phyloP scores from a whole-genome alignment of 2,113 vertebrate species.

The Varanus komodoensis region DNA sequence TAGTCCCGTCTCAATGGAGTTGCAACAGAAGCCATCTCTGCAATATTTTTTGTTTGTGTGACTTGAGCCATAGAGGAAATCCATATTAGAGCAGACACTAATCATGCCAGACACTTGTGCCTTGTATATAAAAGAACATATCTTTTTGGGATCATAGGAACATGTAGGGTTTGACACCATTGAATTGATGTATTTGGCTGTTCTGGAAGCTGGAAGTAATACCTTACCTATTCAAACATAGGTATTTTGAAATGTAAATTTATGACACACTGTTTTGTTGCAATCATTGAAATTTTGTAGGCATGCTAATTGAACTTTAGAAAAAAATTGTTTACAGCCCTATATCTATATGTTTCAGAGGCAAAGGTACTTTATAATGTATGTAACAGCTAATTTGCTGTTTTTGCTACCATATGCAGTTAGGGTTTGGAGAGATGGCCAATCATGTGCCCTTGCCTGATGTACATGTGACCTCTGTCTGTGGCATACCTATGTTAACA shows the following conservation, averaged over 20 bases:
- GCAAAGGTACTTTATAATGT: background rate
- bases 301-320: conserved; percentile 37
- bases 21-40: background rate
- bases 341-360: background rate
- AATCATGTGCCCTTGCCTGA: background rate
- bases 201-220: background rate
- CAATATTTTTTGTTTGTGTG: background rate
- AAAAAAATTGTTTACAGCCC: conserved; percentile 1
- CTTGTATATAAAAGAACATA: background rate
- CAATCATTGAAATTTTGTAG: conserved; percentile 13
- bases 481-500: background rate
- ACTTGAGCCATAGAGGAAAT: background rate
- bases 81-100: background rate
- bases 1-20: background rate
- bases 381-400: background rate
- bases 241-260: background rate
- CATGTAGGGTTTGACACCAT: background rate
- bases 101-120: too few species aligned
- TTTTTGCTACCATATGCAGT: background rate
- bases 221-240: background rate
- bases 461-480: background rate
- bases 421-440: background rate
- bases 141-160: background rate
- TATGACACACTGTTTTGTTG: conserved; percentile 10
- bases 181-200: background rate